phyloP scores from a whole-genome alignment of 2,113 vertebrate genomes.

The Lontra canadensis region DNA sequence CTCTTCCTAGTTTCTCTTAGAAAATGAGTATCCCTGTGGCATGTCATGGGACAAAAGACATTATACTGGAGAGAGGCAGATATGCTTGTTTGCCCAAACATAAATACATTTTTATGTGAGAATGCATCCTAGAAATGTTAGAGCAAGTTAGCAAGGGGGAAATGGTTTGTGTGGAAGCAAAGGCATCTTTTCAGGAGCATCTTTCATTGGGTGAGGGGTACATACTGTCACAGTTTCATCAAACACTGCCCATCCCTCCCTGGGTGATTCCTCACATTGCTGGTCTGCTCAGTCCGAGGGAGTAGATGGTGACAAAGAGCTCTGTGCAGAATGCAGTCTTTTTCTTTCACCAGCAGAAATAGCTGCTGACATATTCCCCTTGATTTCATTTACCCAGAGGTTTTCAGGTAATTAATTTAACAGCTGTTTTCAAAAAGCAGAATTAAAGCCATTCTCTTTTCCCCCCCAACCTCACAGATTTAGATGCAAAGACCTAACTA shows the following conservation, averaged over 20 bases:
- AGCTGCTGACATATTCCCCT: not conserved
- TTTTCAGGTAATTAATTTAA: not conserved
- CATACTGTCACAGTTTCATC: not conserved
- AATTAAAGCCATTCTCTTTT: not conserved
- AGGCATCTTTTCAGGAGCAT: not conserved
- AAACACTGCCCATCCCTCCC: not conserved
- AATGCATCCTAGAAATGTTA: slow-evolving; percentile 1
- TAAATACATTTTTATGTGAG: not conserved
- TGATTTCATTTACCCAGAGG: not conserved
- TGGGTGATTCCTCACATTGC: not conserved
- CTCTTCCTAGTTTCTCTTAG: not conserved
- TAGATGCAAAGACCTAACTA: not conserved
- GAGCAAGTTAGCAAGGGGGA: not conserved
- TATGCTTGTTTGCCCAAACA: not conserved
- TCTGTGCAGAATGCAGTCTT: not conserved
- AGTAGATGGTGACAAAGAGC: not conserved
- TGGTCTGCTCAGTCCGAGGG: not conserved
- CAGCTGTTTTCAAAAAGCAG: not conserved
- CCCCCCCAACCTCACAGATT: not conserved
- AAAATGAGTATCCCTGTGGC: not conserved
- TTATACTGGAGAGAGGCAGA: not conserved
- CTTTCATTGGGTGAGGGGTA: not conserved
- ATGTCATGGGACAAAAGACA: not conserved
- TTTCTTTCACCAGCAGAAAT: not conserved
- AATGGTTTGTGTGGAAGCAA: not conserved